These are phyloP conservation scores for Drosophila azteca DNA, from an alignment of 1,140 invertebrate species.

Conservation along the genomic window DNA sequence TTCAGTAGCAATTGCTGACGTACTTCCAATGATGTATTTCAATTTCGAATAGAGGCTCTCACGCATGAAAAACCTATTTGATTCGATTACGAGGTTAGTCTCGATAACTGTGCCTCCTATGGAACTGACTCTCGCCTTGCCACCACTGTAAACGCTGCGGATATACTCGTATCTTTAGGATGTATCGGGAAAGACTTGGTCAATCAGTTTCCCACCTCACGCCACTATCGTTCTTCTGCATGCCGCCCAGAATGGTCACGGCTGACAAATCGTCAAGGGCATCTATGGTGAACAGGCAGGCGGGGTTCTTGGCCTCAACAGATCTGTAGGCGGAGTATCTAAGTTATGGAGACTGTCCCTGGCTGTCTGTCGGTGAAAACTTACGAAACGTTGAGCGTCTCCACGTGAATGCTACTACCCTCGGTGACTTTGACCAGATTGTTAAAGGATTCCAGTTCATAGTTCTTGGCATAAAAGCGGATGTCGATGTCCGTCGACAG, in stretches of 20 bases:
- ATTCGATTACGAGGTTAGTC: rapidly evolving
- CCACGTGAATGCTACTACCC: background rate
- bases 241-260: conserved; percentile 45
- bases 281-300: conserved; percentile 40
- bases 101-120: conserved; percentile 20
- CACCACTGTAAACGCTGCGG: conserved; percentile 46
- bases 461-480: conserved; percentile 44
- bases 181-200: too few species aligned
- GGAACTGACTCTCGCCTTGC: conserved; percentile 42
- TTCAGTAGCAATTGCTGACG: background rate
- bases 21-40: conserved; percentile 50
- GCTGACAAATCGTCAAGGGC: conserved; percentile 44
- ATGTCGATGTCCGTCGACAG: conserved; percentile 57
- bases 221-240: conserved; percentile 39
- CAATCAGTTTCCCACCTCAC: conserved; percentile 26
- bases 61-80: conserved; percentile 34
- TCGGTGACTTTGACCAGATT: conserved; percentile 51
- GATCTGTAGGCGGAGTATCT: conserved; percentile 17
- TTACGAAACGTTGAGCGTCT: conserved; percentile 44
- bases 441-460: conserved; percentile 55
- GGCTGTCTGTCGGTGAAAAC: background rate
- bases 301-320: conserved; percentile 31
- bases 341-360: too few species aligned
- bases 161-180: too few species aligned
- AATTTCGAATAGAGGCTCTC: conserved; percentile 47